Conservation (phyloP, 2,888 invertebrate species). For the Dolichopus griseipennis region DNA sequence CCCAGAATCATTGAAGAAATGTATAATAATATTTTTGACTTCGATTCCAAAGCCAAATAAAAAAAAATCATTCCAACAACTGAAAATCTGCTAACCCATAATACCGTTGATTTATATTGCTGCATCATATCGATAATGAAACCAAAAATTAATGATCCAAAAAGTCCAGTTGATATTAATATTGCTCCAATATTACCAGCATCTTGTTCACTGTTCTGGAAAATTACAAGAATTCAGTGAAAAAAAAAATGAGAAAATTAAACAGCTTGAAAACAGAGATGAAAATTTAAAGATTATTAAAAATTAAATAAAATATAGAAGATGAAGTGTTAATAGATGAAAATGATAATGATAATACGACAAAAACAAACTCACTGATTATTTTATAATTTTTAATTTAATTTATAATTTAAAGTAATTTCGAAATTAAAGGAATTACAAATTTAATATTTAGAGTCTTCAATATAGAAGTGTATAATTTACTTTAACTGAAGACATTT, state of each 20-base stretch:
- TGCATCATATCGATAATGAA: conserved; percentile 56
- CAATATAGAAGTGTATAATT: too few species aligned
- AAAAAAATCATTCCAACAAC: conserved; percentile 53
- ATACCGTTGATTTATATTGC: conserved; percentile 53
- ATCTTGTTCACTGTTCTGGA: conserved; percentile 46
- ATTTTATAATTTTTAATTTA: too few species aligned
- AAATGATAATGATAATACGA: too few species aligned
- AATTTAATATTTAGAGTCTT: too few species aligned
- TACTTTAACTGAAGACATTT: too few species aligned
- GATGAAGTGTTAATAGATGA: too few species aligned
- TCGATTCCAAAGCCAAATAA: conserved; percentile 46
- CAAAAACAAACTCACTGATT: too few species aligned
- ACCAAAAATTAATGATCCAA: conserved; percentile 56
- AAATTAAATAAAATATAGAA: too few species aligned
- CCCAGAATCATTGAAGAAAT: conserved; percentile 49
- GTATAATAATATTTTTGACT: conserved; percentile 48
- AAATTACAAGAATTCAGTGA: conserved; percentile 15
- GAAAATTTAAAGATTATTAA: too few species aligned
- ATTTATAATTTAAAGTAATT: too few species aligned
- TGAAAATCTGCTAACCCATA: conserved; percentile 50
- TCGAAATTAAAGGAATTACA: too few species aligned
- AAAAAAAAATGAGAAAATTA: conserved; percentile 5
- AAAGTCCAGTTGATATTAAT: conserved; percentile 54
- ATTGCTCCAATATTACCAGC: conserved; percentile 55
- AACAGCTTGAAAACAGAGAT: too few species aligned